A percentile compares a stretch with the other conserved stretches of the same genome.
Evolutionary conservation across 2,113 vertebrate species (phyloP).

Genomic region (Monarcha castaneiventris): DNA sequence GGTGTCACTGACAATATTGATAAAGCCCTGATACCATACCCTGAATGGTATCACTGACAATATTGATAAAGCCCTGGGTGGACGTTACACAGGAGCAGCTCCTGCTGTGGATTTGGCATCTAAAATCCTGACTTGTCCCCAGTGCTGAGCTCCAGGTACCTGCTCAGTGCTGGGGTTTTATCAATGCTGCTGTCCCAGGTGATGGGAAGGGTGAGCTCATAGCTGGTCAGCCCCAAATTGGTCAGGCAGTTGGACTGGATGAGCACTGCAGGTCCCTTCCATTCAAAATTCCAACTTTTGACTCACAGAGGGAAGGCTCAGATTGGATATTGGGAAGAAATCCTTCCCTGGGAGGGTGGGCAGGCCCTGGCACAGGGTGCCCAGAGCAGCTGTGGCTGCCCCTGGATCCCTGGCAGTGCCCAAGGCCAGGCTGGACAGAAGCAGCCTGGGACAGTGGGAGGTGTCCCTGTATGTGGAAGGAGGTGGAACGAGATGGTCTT

Average conservation of each 20-base stretch:
- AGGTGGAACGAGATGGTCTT: rapidly evolving
- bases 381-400: background rate
- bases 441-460: background rate
- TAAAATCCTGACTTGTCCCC: background rate
- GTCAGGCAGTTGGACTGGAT: background rate
- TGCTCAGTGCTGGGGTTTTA: background rate
- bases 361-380: background rate
- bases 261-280: rapidly evolving
- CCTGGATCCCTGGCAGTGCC: background rate
- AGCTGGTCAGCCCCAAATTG: background rate
- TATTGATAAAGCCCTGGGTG: background rate
- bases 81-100: background rate
- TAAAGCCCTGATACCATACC: too few relatives aligned
- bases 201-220: background rate
- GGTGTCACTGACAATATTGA: rapidly evolving
- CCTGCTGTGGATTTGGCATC: rapidly evolving
- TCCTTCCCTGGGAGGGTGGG: background rate
- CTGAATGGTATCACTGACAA: rapidly evolving
- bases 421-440: background rate
- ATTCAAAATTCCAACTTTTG: background rate
- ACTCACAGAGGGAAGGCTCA: background rate
- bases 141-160: background rate
- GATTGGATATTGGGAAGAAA: rapidly evolving
- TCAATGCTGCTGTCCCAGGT: rapidly evolving
- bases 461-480: background rate